Conservation (phyloP, 2,888 invertebrate species). For the Cosmopolites sordidus region DNA sequence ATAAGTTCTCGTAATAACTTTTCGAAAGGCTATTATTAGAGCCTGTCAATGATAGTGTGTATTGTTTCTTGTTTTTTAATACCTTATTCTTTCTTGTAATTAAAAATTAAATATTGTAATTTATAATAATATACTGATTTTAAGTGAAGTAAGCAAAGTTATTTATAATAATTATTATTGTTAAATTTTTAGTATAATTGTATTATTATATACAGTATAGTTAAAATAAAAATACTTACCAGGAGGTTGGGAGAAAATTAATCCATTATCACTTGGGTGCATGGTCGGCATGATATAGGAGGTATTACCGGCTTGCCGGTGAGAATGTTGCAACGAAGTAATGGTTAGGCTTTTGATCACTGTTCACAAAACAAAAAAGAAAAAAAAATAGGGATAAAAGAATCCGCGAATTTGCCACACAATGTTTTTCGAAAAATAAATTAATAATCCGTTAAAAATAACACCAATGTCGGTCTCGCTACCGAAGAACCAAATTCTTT, state of each 20-base stretch:
- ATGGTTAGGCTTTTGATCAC: constrained; percentile 38
- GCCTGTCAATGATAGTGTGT: too few relatives aligned
- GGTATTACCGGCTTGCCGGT: constrained; percentile 32
- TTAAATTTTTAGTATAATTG: too few relatives aligned
- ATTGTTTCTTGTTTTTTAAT: too few relatives aligned
- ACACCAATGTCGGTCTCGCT: background rate
- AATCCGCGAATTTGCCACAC: background rate
- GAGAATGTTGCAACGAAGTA: constrained; percentile 38
- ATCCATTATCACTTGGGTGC: constrained; percentile 46
- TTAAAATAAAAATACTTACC: too few relatives aligned
- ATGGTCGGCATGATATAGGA: constrained; percentile 41
- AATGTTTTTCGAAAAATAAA: background rate
- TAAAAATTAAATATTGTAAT: too few relatives aligned
- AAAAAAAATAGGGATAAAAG: constrained; percentile 12
- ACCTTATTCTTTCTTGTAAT: too few relatives aligned
- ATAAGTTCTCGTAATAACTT: constrained; percentile 39
- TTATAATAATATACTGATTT: too few relatives aligned
- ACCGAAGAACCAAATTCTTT: constrained; percentile 20
- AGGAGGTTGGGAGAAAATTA: constrained; percentile 45
- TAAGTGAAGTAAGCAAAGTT: too few relatives aligned
- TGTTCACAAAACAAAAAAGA: constrained; percentile 30
- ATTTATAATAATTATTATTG: too few relatives aligned
- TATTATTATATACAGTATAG: too few relatives aligned
- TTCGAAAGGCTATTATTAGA: too few relatives aligned
- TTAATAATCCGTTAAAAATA: background rate